Evolutionary conservation across 2,888 invertebrate genomes (phyloP).

Genomic region (Tachystola acroxantha): DNA sequence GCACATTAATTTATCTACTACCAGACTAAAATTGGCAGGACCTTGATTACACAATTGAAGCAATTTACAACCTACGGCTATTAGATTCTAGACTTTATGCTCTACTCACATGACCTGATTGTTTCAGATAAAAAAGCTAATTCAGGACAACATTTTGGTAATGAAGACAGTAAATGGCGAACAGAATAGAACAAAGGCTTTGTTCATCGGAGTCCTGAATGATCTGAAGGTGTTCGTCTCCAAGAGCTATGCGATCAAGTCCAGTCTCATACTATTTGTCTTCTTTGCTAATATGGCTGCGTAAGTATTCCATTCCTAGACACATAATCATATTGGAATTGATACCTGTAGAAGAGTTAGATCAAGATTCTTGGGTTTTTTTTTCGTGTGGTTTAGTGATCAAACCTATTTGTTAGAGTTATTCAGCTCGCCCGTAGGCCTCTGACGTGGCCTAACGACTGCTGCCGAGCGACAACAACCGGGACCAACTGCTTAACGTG

Average conservation of each 20-base stretch:
- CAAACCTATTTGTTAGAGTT: too few relatives aligned
- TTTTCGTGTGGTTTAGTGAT: too few relatives aligned
- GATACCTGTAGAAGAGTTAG: too few relatives aligned
- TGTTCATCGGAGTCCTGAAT: slow-evolving; percentile 56
- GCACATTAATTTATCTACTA: too few relatives aligned
- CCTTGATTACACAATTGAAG: too few relatives aligned
- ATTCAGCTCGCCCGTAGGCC: too few relatives aligned
- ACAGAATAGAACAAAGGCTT: slow-evolving; percentile 48
- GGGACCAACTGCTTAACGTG: too few relatives aligned
- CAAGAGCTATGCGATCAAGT: slow-evolving; percentile 56
- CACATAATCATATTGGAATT: too few relatives aligned
- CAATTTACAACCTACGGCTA: not conserved
- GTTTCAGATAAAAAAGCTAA: slow-evolving; percentile 57
- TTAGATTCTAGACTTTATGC: not conserved
- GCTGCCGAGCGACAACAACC: too few relatives aligned
- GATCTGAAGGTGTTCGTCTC: slow-evolving; percentile 63
- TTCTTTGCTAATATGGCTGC: slow-evolving; percentile 73
- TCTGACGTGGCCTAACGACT: too few relatives aligned
- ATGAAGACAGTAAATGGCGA: slow-evolving; percentile 46
- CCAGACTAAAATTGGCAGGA: too few relatives aligned
- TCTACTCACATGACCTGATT: not conserved
- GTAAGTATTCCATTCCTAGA: slow-evolving; percentile 50
- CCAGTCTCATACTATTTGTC: slow-evolving; percentile 56
- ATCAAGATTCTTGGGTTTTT: too few relatives aligned
- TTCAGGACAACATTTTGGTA: slow-evolving; percentile 55